Conservation (phyloP, 2,113 vertebrate species). For the Felis chaus region DNA sequence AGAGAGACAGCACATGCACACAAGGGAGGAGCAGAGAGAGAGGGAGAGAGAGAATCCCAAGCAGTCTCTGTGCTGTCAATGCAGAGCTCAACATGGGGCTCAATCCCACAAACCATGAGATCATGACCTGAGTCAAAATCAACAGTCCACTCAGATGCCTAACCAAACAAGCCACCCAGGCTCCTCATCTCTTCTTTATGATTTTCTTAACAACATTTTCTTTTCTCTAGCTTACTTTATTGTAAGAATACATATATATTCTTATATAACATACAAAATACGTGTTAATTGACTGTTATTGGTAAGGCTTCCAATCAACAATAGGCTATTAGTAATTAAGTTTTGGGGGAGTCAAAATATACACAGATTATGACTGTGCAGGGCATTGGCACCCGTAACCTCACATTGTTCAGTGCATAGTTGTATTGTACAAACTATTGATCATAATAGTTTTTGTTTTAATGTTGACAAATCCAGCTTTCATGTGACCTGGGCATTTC, state of each 20-base stretch:
- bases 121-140: too few relatives aligned
- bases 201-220: neutral
- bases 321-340: neutral
- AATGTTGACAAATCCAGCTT: neutral
- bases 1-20: too few relatives aligned
- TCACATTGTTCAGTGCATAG: neutral
- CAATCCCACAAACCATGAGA: too few relatives aligned
- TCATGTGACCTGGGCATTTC: neutral
- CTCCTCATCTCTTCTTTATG: neutral
- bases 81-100: too few relatives aligned
- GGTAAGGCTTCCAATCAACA: neutral
- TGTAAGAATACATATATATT: neutral
- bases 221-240: neutral
- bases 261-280: neutral
- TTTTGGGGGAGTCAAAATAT: neutral
- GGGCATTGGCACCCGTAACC: neutral
- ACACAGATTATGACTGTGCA: neutral
- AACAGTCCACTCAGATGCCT: too few relatives aligned
- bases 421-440: neutral
- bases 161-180: too few relatives aligned
- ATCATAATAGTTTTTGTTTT: neutral
- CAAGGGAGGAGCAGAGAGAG: too few relatives aligned
- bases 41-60: too few relatives aligned
- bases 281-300: neutral
- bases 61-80: too few relatives aligned